A percentile compares a stretch with the other conserved stretches of the same genome.
Conservation (phyloP, 2,888 invertebrate genomes). For the Drosophila siamana region DNA sequence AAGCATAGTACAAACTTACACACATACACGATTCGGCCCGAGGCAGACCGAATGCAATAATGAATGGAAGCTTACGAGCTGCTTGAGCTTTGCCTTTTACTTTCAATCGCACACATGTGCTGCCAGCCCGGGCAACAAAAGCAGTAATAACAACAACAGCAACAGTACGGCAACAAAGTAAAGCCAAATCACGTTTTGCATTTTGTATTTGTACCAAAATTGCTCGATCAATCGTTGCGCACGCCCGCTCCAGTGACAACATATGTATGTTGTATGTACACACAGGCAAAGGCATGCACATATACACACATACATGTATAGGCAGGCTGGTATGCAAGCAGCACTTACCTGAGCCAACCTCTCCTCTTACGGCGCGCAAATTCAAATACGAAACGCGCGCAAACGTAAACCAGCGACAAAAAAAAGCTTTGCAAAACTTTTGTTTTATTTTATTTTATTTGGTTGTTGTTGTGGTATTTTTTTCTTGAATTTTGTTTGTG, state of each 20-base stretch:
- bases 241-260: slow-evolving; percentile 49
- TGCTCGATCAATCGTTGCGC: slow-evolving; percentile 52
- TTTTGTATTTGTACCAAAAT: slow-evolving; percentile 53
- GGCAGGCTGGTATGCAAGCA: slow-evolving; percentile 1
- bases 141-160: slow-evolving; percentile 18
- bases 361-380: slow-evolving; percentile 21
- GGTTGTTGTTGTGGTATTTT: slow-evolving; percentile 13
- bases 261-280: too few relatives aligned
- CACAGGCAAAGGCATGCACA: slow-evolving; percentile 12
- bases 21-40: slow-evolving; percentile 13
- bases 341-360: background rate
- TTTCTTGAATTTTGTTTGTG: slow-evolving; percentile 32
- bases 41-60: slow-evolving; percentile 59
- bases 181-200: slow-evolving; percentile 67
- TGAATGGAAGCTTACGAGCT: slow-evolving; percentile 75
- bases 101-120: slow-evolving; percentile 78
- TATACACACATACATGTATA: background rate
- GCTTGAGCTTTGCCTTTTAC: slow-evolving; percentile 80
- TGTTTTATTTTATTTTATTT: slow-evolving; percentile 19
- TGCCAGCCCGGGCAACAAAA: background rate
- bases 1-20: slow-evolving; percentile 21
- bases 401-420: slow-evolving; percentile 39
- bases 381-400: slow-evolving; percentile 46
- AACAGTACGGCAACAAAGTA: slow-evolving; percentile 18
- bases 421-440: slow-evolving; percentile 71